Evolutionary conservation across 2,113 vertebrate genomes (phyloP), one percentile per base, ranked within the genome.

Genomic region (Nerophis lumbriciformis): DNA sequence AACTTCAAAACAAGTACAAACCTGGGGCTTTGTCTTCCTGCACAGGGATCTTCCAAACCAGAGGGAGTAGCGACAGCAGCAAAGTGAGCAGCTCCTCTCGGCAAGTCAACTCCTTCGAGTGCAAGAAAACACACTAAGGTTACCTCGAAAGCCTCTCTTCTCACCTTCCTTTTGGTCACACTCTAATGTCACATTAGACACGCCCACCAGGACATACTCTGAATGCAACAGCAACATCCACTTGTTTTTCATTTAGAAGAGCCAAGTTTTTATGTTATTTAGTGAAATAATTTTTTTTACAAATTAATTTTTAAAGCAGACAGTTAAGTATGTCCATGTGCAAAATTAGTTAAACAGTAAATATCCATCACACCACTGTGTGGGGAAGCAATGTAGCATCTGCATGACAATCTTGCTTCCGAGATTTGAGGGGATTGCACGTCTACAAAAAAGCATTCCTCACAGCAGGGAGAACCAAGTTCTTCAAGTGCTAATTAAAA

Each of bases 21-120:
- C 97, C 93, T 91, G 90, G 79, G 63, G 93, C 92, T 89, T 93
- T 95, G 78, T 94, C 93, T 84, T 96, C 93, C 75, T 92, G 92
- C 11, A 97, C 93, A 21, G 97, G 94, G 72, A 98, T 97, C 90
- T 94, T 99, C 97, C 97, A 99, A 13, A 99, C 96, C 72, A 99
- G 55, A 0, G 97, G 97, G 52, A 99, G 86, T 53, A 99, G 91
- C 0, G 97, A 97, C 67, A 99, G 84, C 53, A 99, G 91, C 39
- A 99, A 85, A 28, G 95, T 97, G 59, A 98, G 92, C 72, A 99
- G 94, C 80, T 99, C 97, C 82, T 98, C 96, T 42, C 97, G 91
- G 82, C 97, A 99, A 6, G 94, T 96, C 86, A 99, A 74, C 70
- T 95, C 95, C 96, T 99, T 66, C n/a, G 63, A 80, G 76, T 7